Base-by-base conservation (phyloP, 2,888 invertebrate species). In the Heliconius sara region DNA sequence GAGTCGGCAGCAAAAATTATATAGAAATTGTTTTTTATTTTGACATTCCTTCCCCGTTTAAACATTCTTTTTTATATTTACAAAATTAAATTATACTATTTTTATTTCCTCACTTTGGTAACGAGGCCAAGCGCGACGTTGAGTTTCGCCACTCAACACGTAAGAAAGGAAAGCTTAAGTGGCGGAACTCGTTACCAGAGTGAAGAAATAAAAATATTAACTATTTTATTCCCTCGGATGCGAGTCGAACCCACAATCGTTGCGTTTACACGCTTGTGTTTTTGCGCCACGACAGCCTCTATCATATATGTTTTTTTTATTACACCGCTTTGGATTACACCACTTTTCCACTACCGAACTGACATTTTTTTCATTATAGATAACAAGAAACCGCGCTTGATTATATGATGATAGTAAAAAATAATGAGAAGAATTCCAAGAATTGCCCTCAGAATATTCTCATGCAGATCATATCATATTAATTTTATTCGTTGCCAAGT, bases 401-500 rank as follows among this genome's bases (percentile, higher is more conserved):
- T 73, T 73, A 19, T 63, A 43, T 43, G 19, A 25, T 75, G 39
- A 75, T 27, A 75, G 39, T 65, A 65, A 75, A 75, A 65, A 65
- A 76, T 76, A 43, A 76, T 76, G 67, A 22, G 22, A 39, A 30
- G 10, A 30, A 30, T 27, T 22, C 16, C 39, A 68, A 34, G 52
- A 2, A 75, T 13, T 47, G 27, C 25, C 19, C 65, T 13, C 39
- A 47, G 65, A 25, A 65, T 13, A 76, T 76, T 66, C 47, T 19
- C 57, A 67, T 76, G 22, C 60, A 77, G 77, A 77, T 63, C 63
- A 71, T 77, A 60, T 77, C 70, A 7, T 7, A 19, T 60, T 60
- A 19, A 77, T 70, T 70, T 63, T 63, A 71, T 71, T 71, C 63
- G 60, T 63, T 77, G 77, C 77, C 70, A 77, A 71, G 43, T 77